Evolutionary conservation across 1,140 invertebrate species (phyloP), one percentile per base, ranked within the genome.

Genomic region (Apocrypta bakeri): DNA sequence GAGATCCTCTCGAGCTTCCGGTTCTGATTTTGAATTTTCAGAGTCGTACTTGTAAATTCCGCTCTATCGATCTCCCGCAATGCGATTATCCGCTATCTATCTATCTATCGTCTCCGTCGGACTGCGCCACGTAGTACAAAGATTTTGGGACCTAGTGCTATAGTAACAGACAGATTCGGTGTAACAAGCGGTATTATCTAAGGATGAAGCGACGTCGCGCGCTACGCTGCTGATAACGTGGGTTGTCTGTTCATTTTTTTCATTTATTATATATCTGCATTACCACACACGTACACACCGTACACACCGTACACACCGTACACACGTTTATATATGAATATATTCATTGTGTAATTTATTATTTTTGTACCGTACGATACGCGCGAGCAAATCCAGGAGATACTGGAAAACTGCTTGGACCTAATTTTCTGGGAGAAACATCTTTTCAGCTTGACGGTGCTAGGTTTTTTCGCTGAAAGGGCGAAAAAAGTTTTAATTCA

Each of bases 21-120:
- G 95, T 87, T 96, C 96, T 66, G 96, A 97, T 91, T 94, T 96
- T 88, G 96, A 97, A 89, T 96, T 97, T 89, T 97, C 96, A 76
- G 97, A 97, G 89, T 97, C 96, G 86, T 97, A 97, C 90, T 93
- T 97, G 83, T 97, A 95, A 94, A 83, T 71, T 33, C 2, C 31
- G 77, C 68, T n/a, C 29, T 48, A 48, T 61, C 77, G 21, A 24
- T 66, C 27, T n/a, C n/a, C n/a, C 1, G 9, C 25, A 76, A 64
- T 24, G 27, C 12, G 14, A 66, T 27, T 42, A 78, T 76, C 76
- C 11, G 48, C 56, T 63, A 37, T 61, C 63, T 77, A 56, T 42
- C n/a, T 29, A 66, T 31, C 64, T 72, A 71, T 73, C 72, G 11
- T 73, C 48, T 42, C 31, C 69, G 48, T 56, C 48, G 48, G 48